A percentile compares a stretch with the other conserved stretches of the same genome.
These are phyloP conservation scores for Heliconius eleuchia DNA, from an alignment of 1,140 invertebrate species.

Conservation along the genomic window DNA sequence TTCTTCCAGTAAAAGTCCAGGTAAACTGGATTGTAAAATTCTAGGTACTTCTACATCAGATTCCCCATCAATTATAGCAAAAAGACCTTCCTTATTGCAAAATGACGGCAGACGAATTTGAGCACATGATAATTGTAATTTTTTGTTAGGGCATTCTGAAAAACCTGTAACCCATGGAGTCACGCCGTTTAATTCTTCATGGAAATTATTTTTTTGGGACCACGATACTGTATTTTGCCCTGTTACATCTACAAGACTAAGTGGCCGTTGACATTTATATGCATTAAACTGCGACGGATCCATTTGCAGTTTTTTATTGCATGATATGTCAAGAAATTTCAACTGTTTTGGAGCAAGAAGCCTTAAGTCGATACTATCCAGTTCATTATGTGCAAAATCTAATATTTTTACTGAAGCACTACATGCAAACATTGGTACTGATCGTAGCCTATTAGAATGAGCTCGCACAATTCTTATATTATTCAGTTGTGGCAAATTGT, in stretches of 20 bases:
- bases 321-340: constrained; percentile 92
- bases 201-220: constrained; percentile 82
- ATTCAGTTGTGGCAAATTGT: constrained; percentile 86
- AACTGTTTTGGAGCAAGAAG: constrained; percentile 89
- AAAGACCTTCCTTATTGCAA: constrained; percentile 89
- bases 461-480: constrained; percentile 89
- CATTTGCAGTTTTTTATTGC: constrained; percentile 90
- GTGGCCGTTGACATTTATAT: constrained; percentile 88
- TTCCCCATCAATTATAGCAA: constrained; percentile 91
- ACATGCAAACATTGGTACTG: constrained; percentile 88
- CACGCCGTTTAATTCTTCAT: constrained; percentile 81
- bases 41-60: constrained; percentile 86
- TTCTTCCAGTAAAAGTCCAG: constrained; percentile 89
- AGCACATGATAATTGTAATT: constrained; percentile 86
- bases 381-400: constrained; percentile 92
- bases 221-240: constrained; percentile 87
- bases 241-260: constrained; percentile 91
- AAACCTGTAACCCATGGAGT: constrained; percentile 91
- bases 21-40: constrained; percentile 87
- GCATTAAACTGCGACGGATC: constrained; percentile 90
- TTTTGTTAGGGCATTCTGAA: constrained; percentile 90
- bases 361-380: constrained; percentile 89
- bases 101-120: constrained; percentile 89
- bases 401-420: constrained; percentile 88
- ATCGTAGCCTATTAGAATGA: constrained; percentile 90